A percentile compares a stretch with the other conserved stretches of the same genome.
Conservation (phyloP, 2,113 vertebrate genomes). For the Mastomys coucha region DNA sequence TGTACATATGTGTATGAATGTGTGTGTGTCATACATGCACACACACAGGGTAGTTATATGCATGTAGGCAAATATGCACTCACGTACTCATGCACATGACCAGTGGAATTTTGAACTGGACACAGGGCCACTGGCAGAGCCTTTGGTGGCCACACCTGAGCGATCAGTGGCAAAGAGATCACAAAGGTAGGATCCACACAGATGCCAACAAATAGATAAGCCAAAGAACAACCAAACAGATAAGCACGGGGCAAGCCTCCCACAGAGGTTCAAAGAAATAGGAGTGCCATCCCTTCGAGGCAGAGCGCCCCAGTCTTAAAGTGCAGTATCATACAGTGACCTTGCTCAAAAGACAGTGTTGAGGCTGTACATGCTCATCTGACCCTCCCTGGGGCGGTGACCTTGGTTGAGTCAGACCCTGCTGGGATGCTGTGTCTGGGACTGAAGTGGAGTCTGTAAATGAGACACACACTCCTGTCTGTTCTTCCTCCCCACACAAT, state of each 20-base stretch:
- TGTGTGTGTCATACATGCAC: too few relatives aligned
- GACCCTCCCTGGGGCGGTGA: not conserved
- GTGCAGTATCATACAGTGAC: accelerated
- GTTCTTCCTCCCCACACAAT: not conserved
- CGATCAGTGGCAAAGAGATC: accelerated
- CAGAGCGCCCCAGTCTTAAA: too few relatives aligned
- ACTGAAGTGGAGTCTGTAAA: not conserved
- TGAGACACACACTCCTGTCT: not conserved
- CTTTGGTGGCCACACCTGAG: not conserved
- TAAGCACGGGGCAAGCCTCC: not conserved
- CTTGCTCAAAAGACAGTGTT: not conserved
- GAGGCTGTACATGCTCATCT: not conserved
- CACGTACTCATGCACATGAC: not conserved
- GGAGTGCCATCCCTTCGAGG: too few relatives aligned
- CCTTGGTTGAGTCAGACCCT: not conserved
- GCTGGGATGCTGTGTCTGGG: not conserved
- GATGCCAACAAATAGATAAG: too few relatives aligned
- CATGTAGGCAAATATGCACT: not conserved
- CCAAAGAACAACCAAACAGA: accelerated
- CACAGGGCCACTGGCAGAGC: accelerated
- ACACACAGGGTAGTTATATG: too few relatives aligned
- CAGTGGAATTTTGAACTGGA: not conserved
- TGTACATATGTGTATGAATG: too few relatives aligned
- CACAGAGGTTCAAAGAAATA: not conserved
- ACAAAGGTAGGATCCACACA: accelerated